A percentile compares a stretch with the other conserved stretches of the same genome.
phyloP scores from a whole-genome alignment of 2,113 vertebrate genomes.

The Daubentonia madagascariensis region DNA sequence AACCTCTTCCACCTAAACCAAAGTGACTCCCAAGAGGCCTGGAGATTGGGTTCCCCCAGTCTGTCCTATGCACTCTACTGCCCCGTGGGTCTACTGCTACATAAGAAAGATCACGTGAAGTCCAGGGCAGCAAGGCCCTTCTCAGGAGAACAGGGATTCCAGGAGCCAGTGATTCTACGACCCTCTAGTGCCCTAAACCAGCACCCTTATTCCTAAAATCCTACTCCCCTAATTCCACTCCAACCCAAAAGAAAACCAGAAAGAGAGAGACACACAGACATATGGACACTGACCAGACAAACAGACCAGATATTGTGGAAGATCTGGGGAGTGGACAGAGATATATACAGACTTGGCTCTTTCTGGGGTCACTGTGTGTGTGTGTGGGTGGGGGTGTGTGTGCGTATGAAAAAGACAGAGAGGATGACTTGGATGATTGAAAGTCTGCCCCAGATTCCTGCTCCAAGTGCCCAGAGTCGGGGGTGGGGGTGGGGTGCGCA shows the following conservation, averaged over 20 bases:
- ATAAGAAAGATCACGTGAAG: not conserved
- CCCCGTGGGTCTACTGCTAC: not conserved
- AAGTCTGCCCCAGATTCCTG: not conserved
- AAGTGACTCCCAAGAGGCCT: not conserved
- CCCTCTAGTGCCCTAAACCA: not conserved
- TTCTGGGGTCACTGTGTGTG: not conserved
- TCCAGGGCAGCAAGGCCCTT: not conserved
- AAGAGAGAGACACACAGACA: constrained; percentile 58
- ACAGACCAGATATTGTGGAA: constrained; percentile 42
- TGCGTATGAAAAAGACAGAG: not conserved
- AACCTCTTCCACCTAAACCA: constrained; percentile 16
- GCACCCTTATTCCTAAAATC: not conserved
- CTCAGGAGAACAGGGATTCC: not conserved
- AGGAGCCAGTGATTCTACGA: not conserved
- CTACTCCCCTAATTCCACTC: constrained; percentile 21
- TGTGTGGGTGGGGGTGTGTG: not conserved
- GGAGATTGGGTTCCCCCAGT: not conserved
- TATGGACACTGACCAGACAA: constrained; percentile 55
- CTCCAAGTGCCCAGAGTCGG: not conserved
- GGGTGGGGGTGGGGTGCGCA: no score
- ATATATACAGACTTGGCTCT: not conserved
- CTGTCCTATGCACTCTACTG: not conserved
- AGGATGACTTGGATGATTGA: not conserved
- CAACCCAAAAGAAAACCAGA: constrained; percentile 52
- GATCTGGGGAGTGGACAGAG: not conserved